Base-by-base conservation (phyloP, 1,140 invertebrate species). In the Tigriopus japonicus region DNA sequence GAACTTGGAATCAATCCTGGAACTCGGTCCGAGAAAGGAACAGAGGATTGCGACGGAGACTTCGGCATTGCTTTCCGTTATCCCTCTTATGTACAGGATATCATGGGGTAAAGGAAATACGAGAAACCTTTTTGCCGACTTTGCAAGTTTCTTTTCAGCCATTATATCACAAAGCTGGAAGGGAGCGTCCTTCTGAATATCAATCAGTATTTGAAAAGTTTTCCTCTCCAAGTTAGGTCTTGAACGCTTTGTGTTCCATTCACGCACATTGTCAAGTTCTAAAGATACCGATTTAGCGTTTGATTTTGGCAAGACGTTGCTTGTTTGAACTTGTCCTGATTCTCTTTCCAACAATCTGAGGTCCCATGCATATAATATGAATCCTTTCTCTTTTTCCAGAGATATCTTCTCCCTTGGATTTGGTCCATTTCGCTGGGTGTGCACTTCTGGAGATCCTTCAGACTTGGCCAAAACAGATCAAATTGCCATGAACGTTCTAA, bases 391-490 rank as follows among this genome's bases (percentile, higher is more conserved):
- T 9, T 23, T 9, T 68, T 67, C n/a, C 64, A 78, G 76, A 6
- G 80, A 83, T 64, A 80, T 83, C 56, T 83, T 83, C 68, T 81
- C 81, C 1, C 67, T 83, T 42, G 81, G 81, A 14, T 84, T 84
- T 68, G 81, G 81, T n/a, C 81, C 81, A 1, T 83, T 83, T 68
- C 78, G 81, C 41, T 83, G 81, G 81, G 76, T 83, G 10, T 83
- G 81, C 67, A 78, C 78, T 6, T 83, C 81, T 5, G 74, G 76
- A 41, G 63, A 73, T 7, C 64, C 69, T 2, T 60, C 66, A 35
- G 81, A 84, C 67, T 69, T 83, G 7, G 67, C 71, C 59, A 69
- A 65, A n/a, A 81, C 80, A 1, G 81, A 83, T 68, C 66, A 72
- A 62, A 77, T 82, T 41, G 80, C 81, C 10, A 65, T 67, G 19